A percentile compares a stretch with the other conserved stretches of the same genome.
Conservation (phyloP, 2,888 invertebrate species). For the Fragum whitleyi region DNA sequence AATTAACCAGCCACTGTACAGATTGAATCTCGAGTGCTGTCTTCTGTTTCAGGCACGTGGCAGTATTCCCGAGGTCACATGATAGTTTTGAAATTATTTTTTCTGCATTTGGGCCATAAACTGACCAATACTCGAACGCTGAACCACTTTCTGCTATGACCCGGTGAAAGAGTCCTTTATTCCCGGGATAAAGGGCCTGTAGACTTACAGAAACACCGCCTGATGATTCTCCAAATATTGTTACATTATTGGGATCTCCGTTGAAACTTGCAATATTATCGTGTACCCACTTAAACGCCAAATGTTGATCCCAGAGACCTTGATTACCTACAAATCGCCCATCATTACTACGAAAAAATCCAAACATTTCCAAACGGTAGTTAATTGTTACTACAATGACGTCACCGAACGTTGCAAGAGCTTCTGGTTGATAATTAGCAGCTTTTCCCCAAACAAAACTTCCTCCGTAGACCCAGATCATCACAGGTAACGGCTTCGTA, state of each 20-base stretch:
- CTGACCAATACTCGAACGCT: conserved; percentile 31
- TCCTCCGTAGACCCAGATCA: conserved; percentile 57
- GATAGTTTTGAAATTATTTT: conserved; percentile 16
- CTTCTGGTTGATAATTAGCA: conserved; percentile 42
- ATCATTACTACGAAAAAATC: conserved; percentile 48
- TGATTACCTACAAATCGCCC: conserved; percentile 47
- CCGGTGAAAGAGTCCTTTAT: conserved; percentile 34
- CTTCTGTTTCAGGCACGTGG: background rate
- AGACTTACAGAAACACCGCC: conserved; percentile 41
- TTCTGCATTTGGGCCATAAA: conserved; percentile 28
- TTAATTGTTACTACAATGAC: conserved; percentile 3
- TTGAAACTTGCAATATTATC: conserved; percentile 43
- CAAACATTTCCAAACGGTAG: conserved; percentile 49
- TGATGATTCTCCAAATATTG: conserved; percentile 58
- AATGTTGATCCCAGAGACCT: conserved; percentile 59
- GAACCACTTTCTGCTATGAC: conserved; percentile 49
- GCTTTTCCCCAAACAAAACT: conserved; percentile 38
- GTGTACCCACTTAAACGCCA: conserved; percentile 55
- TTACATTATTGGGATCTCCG: conserved; percentile 44
- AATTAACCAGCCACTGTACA: conserved; percentile 5
- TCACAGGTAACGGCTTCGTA: conserved; percentile 33
- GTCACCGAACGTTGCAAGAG: conserved; percentile 2
- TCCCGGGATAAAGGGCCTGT: conserved; percentile 56
- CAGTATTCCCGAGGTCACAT: background rate
- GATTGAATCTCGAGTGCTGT: conserved; percentile 4